These are phyloP conservation scores for Leptatherina wallacei DNA, from an alignment of 2,797 vertebrate genomes.

Conservation along the genomic window DNA sequence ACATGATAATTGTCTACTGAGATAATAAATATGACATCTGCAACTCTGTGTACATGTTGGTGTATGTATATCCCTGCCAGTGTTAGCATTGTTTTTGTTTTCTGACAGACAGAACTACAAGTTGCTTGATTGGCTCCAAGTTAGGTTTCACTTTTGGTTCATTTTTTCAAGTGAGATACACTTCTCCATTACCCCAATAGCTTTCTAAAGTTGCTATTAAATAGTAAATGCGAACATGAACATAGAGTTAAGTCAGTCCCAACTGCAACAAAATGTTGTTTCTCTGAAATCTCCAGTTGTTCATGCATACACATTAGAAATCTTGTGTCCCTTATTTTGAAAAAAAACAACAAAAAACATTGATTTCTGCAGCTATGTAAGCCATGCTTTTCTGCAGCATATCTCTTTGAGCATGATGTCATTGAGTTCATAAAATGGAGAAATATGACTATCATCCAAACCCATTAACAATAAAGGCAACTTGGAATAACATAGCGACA, in stretches of 20 bases:
- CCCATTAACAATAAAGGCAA: constrained; percentile 6
- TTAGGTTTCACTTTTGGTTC: background rate
- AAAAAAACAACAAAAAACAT: no score
- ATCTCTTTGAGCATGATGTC: background rate
- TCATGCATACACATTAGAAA: background rate
- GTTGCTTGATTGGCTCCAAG: background rate
- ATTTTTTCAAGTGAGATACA: background rate
- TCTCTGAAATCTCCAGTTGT: no score
- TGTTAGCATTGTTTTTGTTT: background rate
- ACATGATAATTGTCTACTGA: no score
- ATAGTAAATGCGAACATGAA: background rate
- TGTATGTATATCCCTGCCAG: background rate
- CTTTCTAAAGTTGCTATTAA: background rate
- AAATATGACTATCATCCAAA: constrained; percentile 10
- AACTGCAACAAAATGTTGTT: no score
- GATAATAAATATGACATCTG: no score
- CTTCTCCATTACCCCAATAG: background rate
- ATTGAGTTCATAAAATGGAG: background rate
- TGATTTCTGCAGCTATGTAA: background rate
- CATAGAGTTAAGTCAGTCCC: no score
- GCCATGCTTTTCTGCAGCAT: background rate
- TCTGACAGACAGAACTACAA: background rate
- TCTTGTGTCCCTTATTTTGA: no score
- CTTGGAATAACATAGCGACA: constrained; percentile 36
- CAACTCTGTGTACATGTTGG: background rate